Evolutionary conservation across 2,113 vertebrate species (phyloP).

Genomic region (Odontophorus gujanensis): DNA sequence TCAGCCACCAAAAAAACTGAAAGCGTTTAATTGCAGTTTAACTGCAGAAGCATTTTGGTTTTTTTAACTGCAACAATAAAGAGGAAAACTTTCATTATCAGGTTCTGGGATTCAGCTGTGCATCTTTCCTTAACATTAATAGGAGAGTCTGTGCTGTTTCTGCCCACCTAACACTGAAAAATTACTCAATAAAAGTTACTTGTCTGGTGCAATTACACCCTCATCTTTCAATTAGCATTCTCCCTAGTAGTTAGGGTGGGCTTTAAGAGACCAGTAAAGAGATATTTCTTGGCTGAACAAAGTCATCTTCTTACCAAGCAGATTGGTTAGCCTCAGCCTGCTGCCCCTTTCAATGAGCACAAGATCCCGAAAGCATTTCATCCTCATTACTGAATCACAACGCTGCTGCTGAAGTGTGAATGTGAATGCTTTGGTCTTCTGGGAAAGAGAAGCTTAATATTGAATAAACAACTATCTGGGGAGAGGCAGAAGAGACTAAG

Average conservation of each 20-base stretch:
- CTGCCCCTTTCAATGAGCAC: neutral
- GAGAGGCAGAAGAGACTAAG: conserved; percentile 9
- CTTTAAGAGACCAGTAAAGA: neutral
- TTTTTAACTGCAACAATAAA: conserved; percentile 16
- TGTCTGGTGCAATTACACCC: conserved; percentile 61
- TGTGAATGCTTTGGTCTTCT: conserved; percentile 6
- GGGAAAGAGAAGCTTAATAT: conserved; percentile 47
- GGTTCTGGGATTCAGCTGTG: conserved; percentile 36
- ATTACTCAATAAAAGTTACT: conserved; percentile 70
- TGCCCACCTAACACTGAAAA: conserved; percentile 65
- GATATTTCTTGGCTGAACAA: conserved; percentile 23
- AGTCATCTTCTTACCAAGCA: conserved; percentile 47
- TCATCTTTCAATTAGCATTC: conserved; percentile 65
- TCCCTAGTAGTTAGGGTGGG: neutral
- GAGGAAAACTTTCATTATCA: conserved; percentile 43
- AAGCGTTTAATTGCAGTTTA: conserved; percentile 9
- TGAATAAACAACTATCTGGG: conserved; percentile 29
- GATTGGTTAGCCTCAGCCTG: conserved; percentile 3
- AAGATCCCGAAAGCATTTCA: conserved; percentile 12
- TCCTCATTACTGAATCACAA: conserved; percentile 44
- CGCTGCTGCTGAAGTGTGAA: conserved; percentile 24
- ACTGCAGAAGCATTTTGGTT: neutral
- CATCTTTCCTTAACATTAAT: neutral
- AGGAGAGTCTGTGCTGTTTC: conserved; percentile 7
- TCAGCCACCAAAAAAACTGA: neutral